Evolutionary conservation across 2,888 invertebrate genomes (phyloP), one percentile per base, ranked within the genome.

Genomic region (Mallateleia sp.): DNA sequence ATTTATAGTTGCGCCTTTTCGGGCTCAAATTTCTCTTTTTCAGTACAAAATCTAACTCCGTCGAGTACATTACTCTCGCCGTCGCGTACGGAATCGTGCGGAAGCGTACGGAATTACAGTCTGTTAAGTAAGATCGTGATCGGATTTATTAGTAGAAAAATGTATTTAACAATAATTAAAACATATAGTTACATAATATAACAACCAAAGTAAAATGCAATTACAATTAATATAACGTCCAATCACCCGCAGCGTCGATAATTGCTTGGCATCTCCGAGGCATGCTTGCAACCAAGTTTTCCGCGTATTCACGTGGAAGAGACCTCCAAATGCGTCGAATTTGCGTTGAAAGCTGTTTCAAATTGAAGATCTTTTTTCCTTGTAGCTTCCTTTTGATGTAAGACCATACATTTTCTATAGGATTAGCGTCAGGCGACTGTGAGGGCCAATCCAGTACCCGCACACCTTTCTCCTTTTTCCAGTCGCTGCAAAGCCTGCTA

Each of bases 321-420:
- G 71, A 75, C 71, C 60, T 81, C 81, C 81, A 81, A 58, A 86
- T 86, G 32, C 3, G 6, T 50, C 25, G 25, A 67, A 77, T 66
- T 42, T 75, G 58, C 28, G 50, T 58, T 56, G 56, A 62, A n/a
- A 84, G 45, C 58, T 83, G 60, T 34, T 78, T 84, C 5, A 79
- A 25, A 25, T 28, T 79, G 28, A 69, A 74, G 1, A 54, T 24
- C 42, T 47, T 32, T 45, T 72, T 88, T 69, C 79, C 79, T 34
- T 74, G 79, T 34, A 88, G 72, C 77, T 89, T 85, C 4, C 24
- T 28, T 69, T 90, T 87, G 38, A 89, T 87, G 45, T 75, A 42
- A 11, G 79, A 64, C 85, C 85, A 89, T 15, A 88, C 75, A 60
- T 77, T 85, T 86, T 88, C 32, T 28, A 77, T 74, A 0, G 75